Percentiles rank a stretch among this genome's conserved stretches.
Evolutionary conservation across 1,140 invertebrate species (phyloP).

Genomic region (Lepidurus apus): DNA sequence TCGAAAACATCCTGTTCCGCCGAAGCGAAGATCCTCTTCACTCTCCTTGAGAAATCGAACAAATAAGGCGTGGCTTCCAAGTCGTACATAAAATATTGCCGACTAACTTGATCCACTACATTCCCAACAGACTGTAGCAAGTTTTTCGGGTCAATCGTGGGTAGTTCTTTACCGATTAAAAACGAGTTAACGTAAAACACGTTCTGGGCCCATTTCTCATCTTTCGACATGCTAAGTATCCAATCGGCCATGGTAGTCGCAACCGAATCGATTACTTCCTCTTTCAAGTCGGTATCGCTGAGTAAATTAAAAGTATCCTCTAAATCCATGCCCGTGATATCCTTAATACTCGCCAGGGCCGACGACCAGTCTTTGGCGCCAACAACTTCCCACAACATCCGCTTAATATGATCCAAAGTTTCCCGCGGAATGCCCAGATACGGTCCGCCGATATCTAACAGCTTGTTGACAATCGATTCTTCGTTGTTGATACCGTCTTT

Average conservation of each 20-base stretch:
- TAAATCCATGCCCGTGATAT: constrained; percentile 29
- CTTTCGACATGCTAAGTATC: constrained; percentile 26
- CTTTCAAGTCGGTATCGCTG: background rate
- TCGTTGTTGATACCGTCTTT: constrained; percentile 19
- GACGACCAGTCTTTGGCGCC: constrained; percentile 27
- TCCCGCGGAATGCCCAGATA: constrained; percentile 26
- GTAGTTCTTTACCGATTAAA: constrained; percentile 8
- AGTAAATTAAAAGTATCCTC: constrained; percentile 7
- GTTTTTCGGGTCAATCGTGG: constrained; percentile 25
- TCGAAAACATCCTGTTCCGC: constrained; percentile 16
- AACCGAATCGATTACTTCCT: constrained; percentile 25
- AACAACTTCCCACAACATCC: background rate
- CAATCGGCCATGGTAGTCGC: constrained; percentile 25
- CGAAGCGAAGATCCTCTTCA: constrained; percentile 23
- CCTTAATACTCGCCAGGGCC: background rate
- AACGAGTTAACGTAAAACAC: constrained; percentile 29
- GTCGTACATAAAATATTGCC: constrained; percentile 6
- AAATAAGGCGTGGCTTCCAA: constrained; percentile 29
- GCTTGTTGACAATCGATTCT: constrained; percentile 25
- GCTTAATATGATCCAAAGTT: constrained; percentile 19
- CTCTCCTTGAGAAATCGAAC: constrained; percentile 12
- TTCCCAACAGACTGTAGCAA: constrained; percentile 26
- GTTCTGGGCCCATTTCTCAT: constrained; percentile 26
- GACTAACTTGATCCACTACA: background rate
- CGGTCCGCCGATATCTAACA: background rate